phyloP scores from a whole-genome alignment of 2,113 vertebrate species.

The Rhipidura dahli region DNA sequence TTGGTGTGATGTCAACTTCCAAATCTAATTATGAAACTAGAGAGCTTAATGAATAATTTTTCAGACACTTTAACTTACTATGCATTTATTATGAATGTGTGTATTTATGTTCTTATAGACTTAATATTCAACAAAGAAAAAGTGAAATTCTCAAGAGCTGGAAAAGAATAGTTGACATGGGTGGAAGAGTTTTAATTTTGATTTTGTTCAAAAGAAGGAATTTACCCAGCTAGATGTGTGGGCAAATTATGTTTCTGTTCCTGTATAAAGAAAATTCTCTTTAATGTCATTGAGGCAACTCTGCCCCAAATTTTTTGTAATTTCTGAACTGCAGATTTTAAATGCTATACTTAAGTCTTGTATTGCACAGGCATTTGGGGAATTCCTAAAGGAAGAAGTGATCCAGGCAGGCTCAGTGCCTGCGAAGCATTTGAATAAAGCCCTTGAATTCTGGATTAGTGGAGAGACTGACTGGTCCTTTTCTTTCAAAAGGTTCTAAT shows the following conservation, averaged over 20 bases:
- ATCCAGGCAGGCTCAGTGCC: neutral
- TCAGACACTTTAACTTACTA: neutral
- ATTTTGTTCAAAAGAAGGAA: neutral
- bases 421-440: neutral
- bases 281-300: neutral
- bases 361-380: neutral
- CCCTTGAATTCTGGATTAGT: neutral
- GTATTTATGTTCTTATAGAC: neutral
- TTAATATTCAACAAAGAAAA: neutral
- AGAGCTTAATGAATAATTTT: neutral
- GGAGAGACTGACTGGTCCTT: neutral
- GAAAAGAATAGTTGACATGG: neutral
- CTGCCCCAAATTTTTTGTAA: neutral
- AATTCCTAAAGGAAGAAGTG: neutral
- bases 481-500: slow-evolving; percentile 77
- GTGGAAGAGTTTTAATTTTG: neutral
- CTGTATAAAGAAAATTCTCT: neutral
- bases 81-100: neutral
- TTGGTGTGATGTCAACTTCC: neutral
- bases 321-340: neutral
- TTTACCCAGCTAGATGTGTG: neutral
- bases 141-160: neutral
- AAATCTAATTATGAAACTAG: neutral
- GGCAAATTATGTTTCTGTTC: neutral
- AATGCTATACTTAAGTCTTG: neutral